Base-by-base conservation (phyloP, 2,888 invertebrate species). In the Caenorhabditis uteleia region DNA sequence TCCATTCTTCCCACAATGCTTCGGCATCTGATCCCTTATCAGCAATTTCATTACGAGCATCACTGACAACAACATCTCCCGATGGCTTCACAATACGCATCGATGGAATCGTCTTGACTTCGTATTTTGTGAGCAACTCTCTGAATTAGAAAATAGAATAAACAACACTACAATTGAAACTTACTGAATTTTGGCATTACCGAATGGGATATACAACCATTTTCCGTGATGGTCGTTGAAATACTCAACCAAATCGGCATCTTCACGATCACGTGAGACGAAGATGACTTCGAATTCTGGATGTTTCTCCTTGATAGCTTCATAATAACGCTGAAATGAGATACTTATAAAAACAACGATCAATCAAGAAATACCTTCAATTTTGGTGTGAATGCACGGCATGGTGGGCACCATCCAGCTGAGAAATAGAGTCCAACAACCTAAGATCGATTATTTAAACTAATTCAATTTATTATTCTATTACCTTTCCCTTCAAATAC, bases 391-490 rank as follows among this genome's bases (percentile, higher is more conserved):
- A 80, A 81, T 14, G 64, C 60, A 33, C 80, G 74, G 71, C 81
- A 81, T n/a, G 81, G 80, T 4, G 78, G 78, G 44, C 86, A 87
- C 87, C 87, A 87, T 47, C 85, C 85, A 16, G 86, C 86, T 1
- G 87, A 87, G 77, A 87, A 87, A 77, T 87, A 87, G 18, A 87
- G 77, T 5, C 84, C 86, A 26, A 86, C 79, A 14, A 85, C 78
- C n/a, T n/a, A n/a, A n/a, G n/a, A 67, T 79, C 51, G 16, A 60
- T 51, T 4, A 4, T 14, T 21, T 16, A 16, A 26, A 29, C 18
- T n/a, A 34, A 33, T 12, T 12, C 10, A 12, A 33, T 14, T n/a
- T n/a, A n/a, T n/a, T n/a, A 4, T 84, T 77, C n/a, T n/a, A n/a
- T n/a, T n/a, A n/a, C n/a, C 59, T 77, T 79, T 43, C 77, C 81